Base-by-base conservation (phyloP, 2,888 invertebrate species). In the Phaonia tiefii region DNA sequence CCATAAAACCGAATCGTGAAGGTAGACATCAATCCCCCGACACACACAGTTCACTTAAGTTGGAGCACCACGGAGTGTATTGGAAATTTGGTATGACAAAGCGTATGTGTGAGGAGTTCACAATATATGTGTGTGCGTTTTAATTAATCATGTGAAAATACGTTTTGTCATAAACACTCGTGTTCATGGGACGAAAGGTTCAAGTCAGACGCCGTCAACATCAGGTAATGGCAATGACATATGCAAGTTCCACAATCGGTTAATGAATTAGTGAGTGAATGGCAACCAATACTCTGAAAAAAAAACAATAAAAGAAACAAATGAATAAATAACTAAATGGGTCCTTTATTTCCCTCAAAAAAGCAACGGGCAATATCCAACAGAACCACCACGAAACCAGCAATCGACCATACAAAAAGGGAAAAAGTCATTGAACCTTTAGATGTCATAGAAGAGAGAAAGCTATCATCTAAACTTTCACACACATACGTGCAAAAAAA, bases 101-200 rank as follows among this genome's bases (percentile, higher is more conserved):
- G 4, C 31, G 8, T 5, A 31, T 31, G 15, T 37, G 67, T 54
- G 67, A 67, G 46, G 39, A 15, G 4, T 51, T 11, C 7, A 11
- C 22, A 4, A 51, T 20, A 20, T 56, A 17, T 37, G 15, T 22
- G 67, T 54, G 39, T 15, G 49, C 25, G 70, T 70, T 77, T 17
- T 54, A 71, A 80, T 80, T 76, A 80, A 77, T 80, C 76, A 80
- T 77, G 74, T 80, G 80, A 80, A 76, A 74, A 80, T 80, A 77
- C 66, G 31, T 76, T 76, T 58, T 75, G 65, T 65, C 73, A 80
- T 73, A 80, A 80, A 80, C 76, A 80, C 76, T 76, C 69, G 54
- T 67, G 46, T 67, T 73, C 31, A 5, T 25, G 58, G 42, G 54
- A 39, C 31, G 31, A 60, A 39, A 37, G 39, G 17, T 63, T 63